Evolutionary conservation across 2,888 invertebrate species (phyloP).

Genomic region (Gymnoscelis rufifasciata): DNA sequence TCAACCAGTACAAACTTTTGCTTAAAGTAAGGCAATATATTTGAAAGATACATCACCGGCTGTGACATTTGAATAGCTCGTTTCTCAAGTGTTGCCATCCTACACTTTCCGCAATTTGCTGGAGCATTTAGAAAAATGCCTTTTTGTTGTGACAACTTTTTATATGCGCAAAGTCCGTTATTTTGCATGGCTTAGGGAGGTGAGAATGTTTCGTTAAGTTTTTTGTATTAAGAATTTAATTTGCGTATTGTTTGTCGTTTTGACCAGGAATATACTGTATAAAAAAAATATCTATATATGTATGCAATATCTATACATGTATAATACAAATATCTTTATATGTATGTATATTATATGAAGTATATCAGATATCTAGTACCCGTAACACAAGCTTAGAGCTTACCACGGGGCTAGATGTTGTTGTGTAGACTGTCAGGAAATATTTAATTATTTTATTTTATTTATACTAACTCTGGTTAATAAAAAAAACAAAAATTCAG

Average conservation of each 20-base stretch:
- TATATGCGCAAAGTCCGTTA: constrained; percentile 22
- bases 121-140: constrained; percentile 24
- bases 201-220: neutral
- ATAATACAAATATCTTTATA: no score
- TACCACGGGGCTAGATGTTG: no score
- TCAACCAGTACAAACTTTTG: constrained; percentile 43
- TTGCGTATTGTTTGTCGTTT: neutral
- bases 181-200: constrained; percentile 13
- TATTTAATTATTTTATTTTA: no score
- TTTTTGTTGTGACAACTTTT: constrained; percentile 28
- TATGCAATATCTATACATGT: no score
- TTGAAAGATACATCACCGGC: constrained; percentile 60
- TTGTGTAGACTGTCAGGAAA: no score
- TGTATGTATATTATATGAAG: no score
- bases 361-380: no score
- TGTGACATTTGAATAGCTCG: constrained; percentile 64
- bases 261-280: no score
- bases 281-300: no score
- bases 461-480: no score
- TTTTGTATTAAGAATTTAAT: neutral
- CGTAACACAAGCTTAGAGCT: no score
- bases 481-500: no score
- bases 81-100: constrained; percentile 58
- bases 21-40: constrained; percentile 69
- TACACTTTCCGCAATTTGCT: constrained; percentile 29